Base-by-base conservation (phyloP, 2,113 vertebrate genomes). In the Arothron firmamentum region DNA sequence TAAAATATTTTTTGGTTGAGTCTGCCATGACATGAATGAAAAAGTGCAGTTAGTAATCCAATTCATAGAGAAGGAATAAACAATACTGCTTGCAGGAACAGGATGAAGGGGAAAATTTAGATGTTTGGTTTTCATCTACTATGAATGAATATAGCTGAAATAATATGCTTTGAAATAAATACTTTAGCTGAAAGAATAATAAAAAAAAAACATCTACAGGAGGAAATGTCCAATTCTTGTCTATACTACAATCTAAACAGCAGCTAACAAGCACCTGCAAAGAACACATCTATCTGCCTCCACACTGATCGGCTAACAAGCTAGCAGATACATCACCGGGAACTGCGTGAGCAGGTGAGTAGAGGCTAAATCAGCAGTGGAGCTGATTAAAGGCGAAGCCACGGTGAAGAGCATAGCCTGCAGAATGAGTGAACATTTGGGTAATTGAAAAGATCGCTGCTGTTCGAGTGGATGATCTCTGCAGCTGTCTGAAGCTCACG, bases 1-100 rank as follows among this genome's bases (percentile, higher is more conserved):
- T 52, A 57, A 85, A 85, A 84, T 74, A 88, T 77, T 67, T 79
- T 80, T 80, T 53, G 54, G 65, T 58, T 75, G 67, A 85, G 85
- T 86, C 75, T 67, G 51, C 38, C 56, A 38, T n/a, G 64, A 57
- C 25, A 71, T 38, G 63, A 45, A 65, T 62, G 45, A 3, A 2
- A 41, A 47, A 64, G 50, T 19, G 45, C 52, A 59, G 62, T 62
- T 75, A 81, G 70, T 75, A 77, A 56, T 41, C 41, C 65, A 66
- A 79, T 79, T 83, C 77, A 79, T 59, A 71, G 71, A 62, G 46
- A 48, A 75, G 71, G 38, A 60, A 77, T 84, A 84, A 84, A 84
- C 81, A 80, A 65, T 11, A 46, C 62, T 74, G 73, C 78, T 63
- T 86, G 20, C 6, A 49, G 9, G n/a, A 11, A 49, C 15, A 47